Evolutionary conservation across 2,888 invertebrate species (phyloP).

Genomic region (Synanthedon vespiformis): DNA sequence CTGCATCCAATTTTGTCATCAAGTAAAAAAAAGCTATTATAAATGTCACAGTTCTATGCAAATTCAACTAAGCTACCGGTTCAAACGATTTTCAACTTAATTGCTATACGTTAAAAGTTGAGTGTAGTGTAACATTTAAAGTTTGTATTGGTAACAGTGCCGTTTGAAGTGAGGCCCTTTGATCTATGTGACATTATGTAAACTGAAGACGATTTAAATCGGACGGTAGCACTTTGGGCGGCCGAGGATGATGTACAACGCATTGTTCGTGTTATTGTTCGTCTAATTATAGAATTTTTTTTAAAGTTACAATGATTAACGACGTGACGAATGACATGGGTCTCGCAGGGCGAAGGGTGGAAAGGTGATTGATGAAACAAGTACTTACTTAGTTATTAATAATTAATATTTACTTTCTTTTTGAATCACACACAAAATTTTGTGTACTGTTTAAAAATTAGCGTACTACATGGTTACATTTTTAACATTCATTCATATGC

Average conservation of each 20-base stretch:
- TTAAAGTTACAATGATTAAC: slow-evolving; percentile 32
- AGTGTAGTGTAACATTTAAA: slow-evolving; percentile 21
- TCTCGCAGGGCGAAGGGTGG: slow-evolving; percentile 6
- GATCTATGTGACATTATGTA: slow-evolving; percentile 60
- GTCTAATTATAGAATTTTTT: slow-evolving; percentile 49
- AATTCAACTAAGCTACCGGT: slow-evolving; percentile 8
- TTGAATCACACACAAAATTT: no score
- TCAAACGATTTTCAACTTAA: slow-evolving; percentile 19
- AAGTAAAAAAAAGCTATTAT: slow-evolving; percentile 37
- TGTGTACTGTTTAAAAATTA: no score
- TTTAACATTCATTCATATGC: no score
- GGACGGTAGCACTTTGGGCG: slow-evolving; percentile 36
- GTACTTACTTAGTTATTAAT: not conserved
- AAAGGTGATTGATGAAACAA: not conserved
- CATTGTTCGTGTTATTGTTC: slow-evolving; percentile 32
- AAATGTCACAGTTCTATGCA: slow-evolving; percentile 9
- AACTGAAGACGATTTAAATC: slow-evolving; percentile 54
- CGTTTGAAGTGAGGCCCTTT: slow-evolving; percentile 59
- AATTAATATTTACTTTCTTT: no score
- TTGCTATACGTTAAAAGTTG: slow-evolving; percentile 11
- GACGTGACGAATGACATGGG: slow-evolving; percentile 44
- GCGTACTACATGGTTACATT: no score
- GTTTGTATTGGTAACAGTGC: slow-evolving; percentile 31
- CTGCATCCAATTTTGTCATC: slow-evolving; percentile 49
- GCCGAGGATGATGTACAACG: slow-evolving; percentile 30